Evolutionary conservation across 2,888 invertebrate genomes (phyloP).

Genomic region (Temnothorax rugatulus): DNA sequence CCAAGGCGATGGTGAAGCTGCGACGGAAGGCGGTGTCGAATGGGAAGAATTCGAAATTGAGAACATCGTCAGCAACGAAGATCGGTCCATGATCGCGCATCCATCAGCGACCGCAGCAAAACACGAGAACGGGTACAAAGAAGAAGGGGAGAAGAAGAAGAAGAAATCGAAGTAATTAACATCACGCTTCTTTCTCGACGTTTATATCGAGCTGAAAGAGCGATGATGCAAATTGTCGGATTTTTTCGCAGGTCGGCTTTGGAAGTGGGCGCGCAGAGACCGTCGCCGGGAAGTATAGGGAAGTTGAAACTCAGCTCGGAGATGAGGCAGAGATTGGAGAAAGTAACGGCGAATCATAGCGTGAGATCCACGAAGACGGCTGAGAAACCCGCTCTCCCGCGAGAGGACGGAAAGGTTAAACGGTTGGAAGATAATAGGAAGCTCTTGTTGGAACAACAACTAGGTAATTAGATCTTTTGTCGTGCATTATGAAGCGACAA

Average conservation of each 20-base stretch:
- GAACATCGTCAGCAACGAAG: conserved; percentile 82
- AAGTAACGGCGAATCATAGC: conserved; percentile 96
- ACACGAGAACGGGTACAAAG: conserved; percentile 83
- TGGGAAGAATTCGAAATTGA: conserved; percentile 96
- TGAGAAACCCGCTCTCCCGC: conserved; percentile 89
- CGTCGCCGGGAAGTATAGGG: conserved; percentile 95
- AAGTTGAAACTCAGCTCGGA: conserved; percentile 96
- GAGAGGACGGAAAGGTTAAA: conserved; percentile 89
- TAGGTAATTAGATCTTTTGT: conserved; percentile 86
- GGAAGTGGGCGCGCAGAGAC: conserved; percentile 93
- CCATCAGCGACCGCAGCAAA: conserved; percentile 72
- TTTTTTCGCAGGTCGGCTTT: conserved; percentile 87
- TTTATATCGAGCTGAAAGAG: not conserved
- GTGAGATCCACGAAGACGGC: conserved; percentile 93
- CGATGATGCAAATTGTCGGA: not conserved
- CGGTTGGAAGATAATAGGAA: conserved; percentile 95
- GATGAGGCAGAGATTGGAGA: conserved; percentile 95
- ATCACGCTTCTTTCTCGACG: not conserved
- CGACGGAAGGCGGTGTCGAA: conserved; percentile 88
- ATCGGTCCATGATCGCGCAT: conserved; percentile 76
- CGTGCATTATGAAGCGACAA: not conserved
- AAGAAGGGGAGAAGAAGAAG: conserved; percentile 84
- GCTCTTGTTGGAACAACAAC: conserved; percentile 94
- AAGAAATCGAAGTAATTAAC: conserved; percentile 83
- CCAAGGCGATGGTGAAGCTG: conserved; percentile 82